Conservation (phyloP, 2,888 invertebrate genomes). For the Abrostola tripartita region DNA sequence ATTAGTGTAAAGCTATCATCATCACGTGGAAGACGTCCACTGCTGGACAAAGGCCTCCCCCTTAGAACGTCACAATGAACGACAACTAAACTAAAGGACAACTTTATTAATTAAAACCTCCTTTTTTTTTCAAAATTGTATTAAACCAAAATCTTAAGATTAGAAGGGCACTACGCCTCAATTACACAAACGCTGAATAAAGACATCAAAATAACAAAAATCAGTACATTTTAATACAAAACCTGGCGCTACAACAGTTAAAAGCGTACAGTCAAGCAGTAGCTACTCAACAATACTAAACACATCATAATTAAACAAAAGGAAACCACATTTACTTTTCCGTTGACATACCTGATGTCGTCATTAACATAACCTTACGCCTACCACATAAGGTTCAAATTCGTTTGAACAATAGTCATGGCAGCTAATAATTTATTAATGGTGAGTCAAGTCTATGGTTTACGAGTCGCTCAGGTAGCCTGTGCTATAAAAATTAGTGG, state of each 20-base stretch:
- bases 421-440: slow-evolving; percentile 43
- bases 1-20: too few species aligned
- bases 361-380: not conserved
- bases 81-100: too few species aligned
- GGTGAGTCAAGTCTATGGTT: slow-evolving; percentile 33
- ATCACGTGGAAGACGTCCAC: too few species aligned
- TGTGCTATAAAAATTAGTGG: slow-evolving; percentile 60
- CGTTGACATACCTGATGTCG: not conserved
- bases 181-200: too few species aligned
- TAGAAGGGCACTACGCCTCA: too few species aligned
- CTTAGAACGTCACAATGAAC: too few species aligned
- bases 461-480: slow-evolving; percentile 58
- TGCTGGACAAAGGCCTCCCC: too few species aligned
- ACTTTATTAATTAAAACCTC: too few species aligned
- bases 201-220: too few species aligned
- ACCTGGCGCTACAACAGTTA: not conserved
- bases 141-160: too few species aligned
- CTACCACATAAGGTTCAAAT: not conserved
- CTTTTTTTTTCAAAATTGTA: too few species aligned
- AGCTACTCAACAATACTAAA: slow-evolving; percentile 47
- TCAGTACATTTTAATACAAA: not conserved
- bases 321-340: slow-evolving; percentile 16
- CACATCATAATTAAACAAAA: slow-evolving; percentile 46
- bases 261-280: slow-evolving; percentile 16
- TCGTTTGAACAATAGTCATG: slow-evolving; percentile 7